Evolutionary conservation across 2,888 invertebrate genomes (phyloP).

Genomic region (Spisula subtruncata): DNA sequence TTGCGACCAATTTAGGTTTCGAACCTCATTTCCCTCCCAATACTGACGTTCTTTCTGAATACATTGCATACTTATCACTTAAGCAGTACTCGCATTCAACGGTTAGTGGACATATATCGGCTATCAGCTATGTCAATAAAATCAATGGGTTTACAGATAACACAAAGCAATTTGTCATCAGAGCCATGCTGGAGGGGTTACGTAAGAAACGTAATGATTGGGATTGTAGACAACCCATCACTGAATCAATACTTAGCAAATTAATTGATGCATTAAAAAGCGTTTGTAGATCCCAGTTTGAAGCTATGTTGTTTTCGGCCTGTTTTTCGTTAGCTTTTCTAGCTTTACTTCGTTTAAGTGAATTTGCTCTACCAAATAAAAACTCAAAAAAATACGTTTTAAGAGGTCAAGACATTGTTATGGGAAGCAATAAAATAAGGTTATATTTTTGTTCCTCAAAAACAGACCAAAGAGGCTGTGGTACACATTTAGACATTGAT

Average conservation of each 20-base stretch:
- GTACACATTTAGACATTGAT: background rate
- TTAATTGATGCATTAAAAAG: background rate
- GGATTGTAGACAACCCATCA: conserved; percentile 21
- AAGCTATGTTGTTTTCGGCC: conserved; percentile 18
- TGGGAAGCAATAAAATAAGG: conserved; percentile 2
- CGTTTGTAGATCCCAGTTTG: conserved; percentile 27
- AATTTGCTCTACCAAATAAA: conserved; percentile 11
- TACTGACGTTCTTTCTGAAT: background rate
- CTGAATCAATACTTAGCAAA: background rate
- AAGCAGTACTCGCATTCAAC: background rate
- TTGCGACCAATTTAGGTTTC: background rate
- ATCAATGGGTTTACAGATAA: background rate
- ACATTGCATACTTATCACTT: conserved; percentile 23
- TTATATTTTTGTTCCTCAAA: background rate
- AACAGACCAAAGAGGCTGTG: no score
- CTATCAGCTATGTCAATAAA: conserved; percentile 28
- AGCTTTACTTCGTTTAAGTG: conserved; percentile 29
- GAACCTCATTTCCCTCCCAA: background rate
- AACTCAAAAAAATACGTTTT: conserved; percentile 6
- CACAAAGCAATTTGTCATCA: conserved; percentile 16
- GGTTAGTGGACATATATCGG: background rate
- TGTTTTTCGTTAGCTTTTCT: conserved; percentile 31
- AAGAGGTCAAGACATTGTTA: background rate
- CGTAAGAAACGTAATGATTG: background rate
- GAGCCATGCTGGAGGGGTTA: conserved; percentile 24